Conservation (phyloP, 1,140 invertebrate species). For the Hyles euphorbiae region DNA sequence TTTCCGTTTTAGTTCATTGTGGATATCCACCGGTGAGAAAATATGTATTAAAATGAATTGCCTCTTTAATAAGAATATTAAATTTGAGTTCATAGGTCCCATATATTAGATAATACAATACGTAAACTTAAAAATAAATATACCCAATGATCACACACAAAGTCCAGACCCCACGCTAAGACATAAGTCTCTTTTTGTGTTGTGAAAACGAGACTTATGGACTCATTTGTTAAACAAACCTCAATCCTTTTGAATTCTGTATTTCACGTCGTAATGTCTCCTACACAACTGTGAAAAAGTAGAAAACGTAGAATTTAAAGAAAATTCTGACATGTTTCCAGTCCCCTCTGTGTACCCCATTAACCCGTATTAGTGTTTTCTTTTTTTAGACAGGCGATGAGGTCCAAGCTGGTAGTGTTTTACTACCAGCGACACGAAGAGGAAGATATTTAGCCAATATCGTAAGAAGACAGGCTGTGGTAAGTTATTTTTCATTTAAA, state of each 20-base stretch:
- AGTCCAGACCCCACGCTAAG: too few relatives aligned
- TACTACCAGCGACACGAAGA: constrained; percentile 51
- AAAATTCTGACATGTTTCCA: too few relatives aligned
- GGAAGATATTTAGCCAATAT: constrained; percentile 62
- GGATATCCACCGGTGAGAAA: constrained; percentile 25
- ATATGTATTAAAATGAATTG: not conserved
- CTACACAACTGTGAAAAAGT: too few relatives aligned
- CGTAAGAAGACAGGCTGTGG: constrained; percentile 58
- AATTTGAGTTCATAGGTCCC: not conserved
- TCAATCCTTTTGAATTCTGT: too few relatives aligned
- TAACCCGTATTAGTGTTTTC: not conserved
- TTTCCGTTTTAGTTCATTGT: constrained; percentile 11
- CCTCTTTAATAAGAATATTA: not conserved
- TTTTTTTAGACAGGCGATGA: constrained; percentile 49
- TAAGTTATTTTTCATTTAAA: constrained; percentile 27
- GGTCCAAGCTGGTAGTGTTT: constrained; percentile 46
- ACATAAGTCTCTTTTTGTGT: not conserved
- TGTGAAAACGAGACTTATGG: not conserved
- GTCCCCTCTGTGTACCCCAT: not conserved
- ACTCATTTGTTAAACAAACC: not conserved
- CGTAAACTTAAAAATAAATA: not conserved
- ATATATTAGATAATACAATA: not conserved
- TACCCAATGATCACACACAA: not conserved
- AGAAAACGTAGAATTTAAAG: too few relatives aligned
- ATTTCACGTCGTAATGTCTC: too few relatives aligned